Percentiles rank a stretch among this genome's conserved stretches.
Conservation (phyloP, 1,140 invertebrate genomes). For the Thaumetopoea pityocampa region DNA sequence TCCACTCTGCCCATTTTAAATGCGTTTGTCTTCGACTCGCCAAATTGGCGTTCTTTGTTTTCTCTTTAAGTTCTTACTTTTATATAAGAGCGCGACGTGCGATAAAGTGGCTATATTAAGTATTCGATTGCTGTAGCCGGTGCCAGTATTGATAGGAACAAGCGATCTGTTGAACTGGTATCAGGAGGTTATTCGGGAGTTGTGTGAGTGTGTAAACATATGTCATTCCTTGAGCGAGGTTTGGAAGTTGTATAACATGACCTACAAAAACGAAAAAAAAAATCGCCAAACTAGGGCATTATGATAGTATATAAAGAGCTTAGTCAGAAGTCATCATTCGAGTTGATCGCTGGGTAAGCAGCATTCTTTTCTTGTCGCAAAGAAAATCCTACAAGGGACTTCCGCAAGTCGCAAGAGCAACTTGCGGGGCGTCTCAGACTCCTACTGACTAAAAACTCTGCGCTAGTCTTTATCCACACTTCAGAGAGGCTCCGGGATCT, state of each 20-base stretch:
- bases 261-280: too few relatives aligned
- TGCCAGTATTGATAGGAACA: constrained; percentile 6
- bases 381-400: too few relatives aligned
- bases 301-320: too few relatives aligned
- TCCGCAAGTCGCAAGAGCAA: too few relatives aligned
- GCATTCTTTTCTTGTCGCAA: too few relatives aligned
- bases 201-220: constrained; percentile 41
- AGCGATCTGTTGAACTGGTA: constrained; percentile 5
- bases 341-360: too few relatives aligned
- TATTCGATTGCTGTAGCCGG: constrained; percentile 7
- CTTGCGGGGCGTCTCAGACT: too few relatives aligned
- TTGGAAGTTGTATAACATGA: constrained; percentile 13
- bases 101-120: constrained; percentile 12
- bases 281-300: too few relatives aligned
- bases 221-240: constrained; percentile 45
- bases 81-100: constrained; percentile 15
- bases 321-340: too few relatives aligned
- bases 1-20: constrained; percentile 74
- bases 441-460: too few relatives aligned
- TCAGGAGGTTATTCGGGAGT: constrained; percentile 4
- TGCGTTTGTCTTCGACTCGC: constrained; percentile 71
- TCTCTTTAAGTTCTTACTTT: constrained; percentile 49
- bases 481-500: too few relatives aligned
- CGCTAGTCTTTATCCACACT: too few relatives aligned
- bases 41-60: constrained; percentile 67